Conservation (phyloP, 1,140 invertebrate genomes). For the Oryctes rhinoceros region DNA sequence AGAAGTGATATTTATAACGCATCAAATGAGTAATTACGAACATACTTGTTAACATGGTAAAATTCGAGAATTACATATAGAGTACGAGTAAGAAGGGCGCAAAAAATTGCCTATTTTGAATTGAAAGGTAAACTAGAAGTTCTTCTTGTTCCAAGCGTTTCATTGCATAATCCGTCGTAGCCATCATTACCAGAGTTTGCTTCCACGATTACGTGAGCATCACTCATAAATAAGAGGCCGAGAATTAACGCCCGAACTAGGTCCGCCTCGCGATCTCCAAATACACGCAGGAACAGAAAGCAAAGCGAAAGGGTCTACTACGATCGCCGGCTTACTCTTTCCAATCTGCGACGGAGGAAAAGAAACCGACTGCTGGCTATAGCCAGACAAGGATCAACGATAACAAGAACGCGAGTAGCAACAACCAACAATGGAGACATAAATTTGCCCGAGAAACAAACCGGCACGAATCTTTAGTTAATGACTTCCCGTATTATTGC, state of each 20-base stretch:
- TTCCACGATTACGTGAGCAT: neutral
- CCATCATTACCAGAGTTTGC: neutral
- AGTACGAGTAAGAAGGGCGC: no score
- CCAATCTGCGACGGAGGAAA: neutral
- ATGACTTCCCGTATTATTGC: constrained; percentile 21
- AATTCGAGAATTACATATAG: no score
- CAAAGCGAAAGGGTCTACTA: neutral
- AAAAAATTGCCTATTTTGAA: no score
- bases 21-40: no score
- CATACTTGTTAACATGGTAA: no score
- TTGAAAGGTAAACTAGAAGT: no score
- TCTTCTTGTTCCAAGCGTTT: no score
- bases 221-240: neutral
- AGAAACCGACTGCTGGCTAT: neutral
- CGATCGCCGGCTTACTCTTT: neutral
- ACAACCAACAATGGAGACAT: constrained; percentile 28
- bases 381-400: neutral
- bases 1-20: no score
- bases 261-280: neutral
- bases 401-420: neutral
- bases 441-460: constrained; percentile 24
- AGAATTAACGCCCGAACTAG: constrained; percentile 4
- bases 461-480: constrained; percentile 29
- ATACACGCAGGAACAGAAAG: neutral
- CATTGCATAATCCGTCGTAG: no score